Base-by-base conservation (phyloP, 2,888 invertebrate genomes). In the Chouioia cunea region DNA sequence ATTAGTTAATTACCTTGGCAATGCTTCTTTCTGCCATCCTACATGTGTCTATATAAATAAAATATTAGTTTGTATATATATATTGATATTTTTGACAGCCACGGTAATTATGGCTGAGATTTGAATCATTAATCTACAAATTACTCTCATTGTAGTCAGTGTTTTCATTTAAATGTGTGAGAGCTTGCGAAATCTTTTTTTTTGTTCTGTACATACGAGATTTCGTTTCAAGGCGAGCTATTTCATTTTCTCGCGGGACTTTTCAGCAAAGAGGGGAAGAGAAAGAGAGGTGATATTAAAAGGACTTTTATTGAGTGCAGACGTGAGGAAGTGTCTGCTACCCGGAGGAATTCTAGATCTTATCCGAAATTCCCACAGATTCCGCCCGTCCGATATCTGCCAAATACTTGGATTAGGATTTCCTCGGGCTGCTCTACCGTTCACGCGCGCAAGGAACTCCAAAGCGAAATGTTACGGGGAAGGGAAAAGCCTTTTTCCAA, bases 341-440 rank as follows among this genome's bases (percentile, higher is more conserved):
- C n/a, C 46, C 47, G 48, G 54, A 63, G 53, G 60, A 68, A 72
- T 72, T 62, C 44, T 36, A 59, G 73, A 73, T 73, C 70, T 73
- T 70, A 73, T 73, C 73, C 70, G 66, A 70, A 73, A 70, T 73
- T 73, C 70, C 56, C 63, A 54, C 70, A 67, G 73, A 73, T 70
- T 73, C 66, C 36, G 36, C 36, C 36, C 36, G 36, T 10, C 70
- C 66, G 69, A 60, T 36, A 36, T 36, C 36, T 48, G 64, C 73
- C 73, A 56, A 73, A 66, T 73, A 59, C 66, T 58, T 46, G 73
- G 73, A 73, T 73, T 73, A 73, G 73, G 70, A 58, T 67, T 59
- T 58, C 53, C 36, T 36, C 36, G 36, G 62, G 60, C 52, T 27
- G 52, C 36, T 10, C 36, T 36, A 12, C 36, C 6, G 6, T 12